Evolutionary conservation across 2,113 vertebrate species (phyloP).

Genomic region (Xiphophorus hellerii): DNA sequence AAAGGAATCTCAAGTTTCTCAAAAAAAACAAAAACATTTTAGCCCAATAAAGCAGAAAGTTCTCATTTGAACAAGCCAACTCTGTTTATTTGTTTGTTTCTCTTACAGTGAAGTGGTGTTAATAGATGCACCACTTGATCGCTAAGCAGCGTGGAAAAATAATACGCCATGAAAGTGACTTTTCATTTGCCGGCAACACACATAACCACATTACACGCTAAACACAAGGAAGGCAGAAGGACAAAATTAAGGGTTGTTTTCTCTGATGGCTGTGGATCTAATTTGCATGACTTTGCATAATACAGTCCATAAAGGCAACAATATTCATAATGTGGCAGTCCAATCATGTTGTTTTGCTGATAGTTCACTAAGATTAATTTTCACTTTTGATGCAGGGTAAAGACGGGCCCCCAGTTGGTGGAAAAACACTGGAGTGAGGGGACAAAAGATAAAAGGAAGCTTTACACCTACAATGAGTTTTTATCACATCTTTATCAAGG

Average conservation of each 20-base stretch:
- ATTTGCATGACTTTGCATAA: slow-evolving; percentile 80
- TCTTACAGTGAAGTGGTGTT: slow-evolving; percentile 55
- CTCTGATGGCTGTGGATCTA: slow-evolving; percentile 71
- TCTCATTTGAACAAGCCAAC: slow-evolving; percentile 17
- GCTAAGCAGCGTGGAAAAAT: slow-evolving; percentile 65
- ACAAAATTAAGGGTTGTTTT: slow-evolving; percentile 77
- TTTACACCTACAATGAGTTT: neutral
- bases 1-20: slow-evolving; percentile 18
- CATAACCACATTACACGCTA: slow-evolving; percentile 74
- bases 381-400: slow-evolving; percentile 39
- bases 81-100: slow-evolving; percentile 63
- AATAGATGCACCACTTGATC: slow-evolving; percentile 70
- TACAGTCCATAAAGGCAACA: slow-evolving; percentile 70
- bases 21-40: neutral
- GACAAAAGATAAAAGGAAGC: slow-evolving; percentile 3
- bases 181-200: slow-evolving; percentile 74
- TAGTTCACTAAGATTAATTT: slow-evolving; percentile 62
- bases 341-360: slow-evolving; percentile 72
- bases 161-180: slow-evolving; percentile 79
- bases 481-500: slow-evolving; percentile 4
- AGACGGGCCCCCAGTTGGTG: slow-evolving; percentile 18
- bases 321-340: slow-evolving; percentile 69
- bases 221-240: slow-evolving; percentile 76
- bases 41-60: slow-evolving; percentile 22
- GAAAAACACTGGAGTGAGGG: neutral